Percentiles rank a stretch among this genome's conserved stretches.
Evolutionary conservation across 2,888 invertebrate species (phyloP).

Genomic region (Nomada lathburiana): DNA sequence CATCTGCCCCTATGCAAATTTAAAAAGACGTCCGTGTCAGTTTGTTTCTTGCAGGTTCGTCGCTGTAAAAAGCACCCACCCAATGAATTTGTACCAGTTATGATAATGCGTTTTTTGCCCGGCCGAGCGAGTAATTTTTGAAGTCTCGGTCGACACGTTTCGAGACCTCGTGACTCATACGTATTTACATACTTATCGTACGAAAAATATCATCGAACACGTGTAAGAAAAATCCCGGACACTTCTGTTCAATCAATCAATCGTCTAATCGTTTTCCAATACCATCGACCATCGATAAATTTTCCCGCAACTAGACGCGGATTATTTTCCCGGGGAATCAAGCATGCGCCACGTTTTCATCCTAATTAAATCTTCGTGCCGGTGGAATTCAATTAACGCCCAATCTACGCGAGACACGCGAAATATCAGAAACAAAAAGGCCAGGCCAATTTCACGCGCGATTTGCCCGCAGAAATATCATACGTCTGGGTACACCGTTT

Average conservation of each 20-base stretch:
- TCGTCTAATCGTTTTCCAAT: background rate
- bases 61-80: background rate
- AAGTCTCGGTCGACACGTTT: slow-evolving; percentile 23
- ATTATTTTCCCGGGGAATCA: background rate
- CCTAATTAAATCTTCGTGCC: background rate
- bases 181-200: slow-evolving; percentile 27
- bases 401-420: background rate
- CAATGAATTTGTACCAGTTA: slow-evolving; percentile 38
- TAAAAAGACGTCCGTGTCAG: background rate
- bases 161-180: slow-evolving; percentile 9
- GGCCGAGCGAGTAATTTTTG: slow-evolving; percentile 18
- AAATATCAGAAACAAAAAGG: slow-evolving; percentile 16
- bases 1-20: slow-evolving; percentile 15
- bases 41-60: slow-evolving; percentile 20
- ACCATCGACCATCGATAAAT: background rate
- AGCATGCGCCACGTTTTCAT: background rate
- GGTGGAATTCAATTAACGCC: slow-evolving; percentile 12
- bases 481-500: background rate
- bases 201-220: slow-evolving; percentile 16
- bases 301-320: too few species aligned
- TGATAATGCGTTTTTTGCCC: slow-evolving; percentile 37
- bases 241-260: slow-evolving; percentile 19
- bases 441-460: slow-evolving; percentile 31
- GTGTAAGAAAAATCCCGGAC: slow-evolving; percentile 1
- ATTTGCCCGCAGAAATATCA: slow-evolving; percentile 4